Evolutionary conservation across 2,113 vertebrate genomes (phyloP), one percentile per base, ranked within the genome.

Genomic region (Catharus bicknelli): DNA sequence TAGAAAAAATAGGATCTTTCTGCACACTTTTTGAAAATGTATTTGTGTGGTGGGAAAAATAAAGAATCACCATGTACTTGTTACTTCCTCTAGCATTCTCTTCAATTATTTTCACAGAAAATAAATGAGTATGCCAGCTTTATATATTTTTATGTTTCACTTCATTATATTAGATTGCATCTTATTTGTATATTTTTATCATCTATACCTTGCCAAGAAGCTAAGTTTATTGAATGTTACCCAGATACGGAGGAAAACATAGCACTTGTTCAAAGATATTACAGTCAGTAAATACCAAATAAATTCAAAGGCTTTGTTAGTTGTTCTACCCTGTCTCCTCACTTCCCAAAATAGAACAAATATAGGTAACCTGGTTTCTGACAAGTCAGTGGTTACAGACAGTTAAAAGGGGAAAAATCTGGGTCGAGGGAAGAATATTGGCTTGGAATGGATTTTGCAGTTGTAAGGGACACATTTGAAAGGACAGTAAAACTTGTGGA

Each of bases 341-440:
- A 30, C 29, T 73, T 74, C 53, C 58, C 2, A 73, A 85, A 89
- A 79, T 30, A 69, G 85, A 90, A 69, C 1, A 1, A 90, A 87
- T 66, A 54, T 34, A 94, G 59, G 82, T 93, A 90, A 89, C 84
- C 68, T 58, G 75, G 7, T 94, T 96, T 96, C 70, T 89, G 51
- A 83, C 47, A 83, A 77, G 70, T 80, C 58, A 73, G 58, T 4
- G 0, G 67, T 64, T 93, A 25, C 59, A 62, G 20, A 14, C 16
- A 43, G 47, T 84, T 79, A 48, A 90, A 93, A 72, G 27, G 9
- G 19, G 79, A 57, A 47, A 87, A 90, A 66, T 55, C 81, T 90
- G 84, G 63, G 48, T 82, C 8, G 2, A 59, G 34, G 43, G 54
- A 69, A 76, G 29, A 82, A 29, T 85, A 32, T 19, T 83, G 78